Conservation (phyloP, 2,797 vertebrate species). For the Siniperca undulata region DNA sequence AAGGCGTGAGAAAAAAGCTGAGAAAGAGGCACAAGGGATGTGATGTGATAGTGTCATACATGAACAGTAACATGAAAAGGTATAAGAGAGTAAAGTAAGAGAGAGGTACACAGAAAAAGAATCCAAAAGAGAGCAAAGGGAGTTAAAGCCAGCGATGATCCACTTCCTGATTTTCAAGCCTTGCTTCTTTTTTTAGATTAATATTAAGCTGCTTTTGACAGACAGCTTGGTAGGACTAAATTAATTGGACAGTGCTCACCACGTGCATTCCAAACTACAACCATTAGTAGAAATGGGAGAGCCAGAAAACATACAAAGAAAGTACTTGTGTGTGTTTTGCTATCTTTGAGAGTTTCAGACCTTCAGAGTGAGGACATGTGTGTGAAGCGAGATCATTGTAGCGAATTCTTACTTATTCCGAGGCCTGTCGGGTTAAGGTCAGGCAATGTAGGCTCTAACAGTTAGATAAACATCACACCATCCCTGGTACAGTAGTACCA, state of each 20-base stretch:
- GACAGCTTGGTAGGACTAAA: neutral
- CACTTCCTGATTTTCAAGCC: constrained; percentile 9
- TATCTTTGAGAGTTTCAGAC: constrained; percentile 4
- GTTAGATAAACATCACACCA: constrained; percentile 16
- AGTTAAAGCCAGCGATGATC: constrained; percentile 4
- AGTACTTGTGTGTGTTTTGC: neutral
- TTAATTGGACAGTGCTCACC: neutral
- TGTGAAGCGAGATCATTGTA: neutral
- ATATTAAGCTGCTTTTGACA: constrained; percentile 22
- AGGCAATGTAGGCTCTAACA: neutral
- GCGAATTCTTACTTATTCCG: neutral
- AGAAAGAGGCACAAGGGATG: neutral
- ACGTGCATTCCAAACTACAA: neutral
- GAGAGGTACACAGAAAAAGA: neutral
- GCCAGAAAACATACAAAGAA: neutral
- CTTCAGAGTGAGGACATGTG: neutral
- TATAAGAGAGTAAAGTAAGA: neutral
- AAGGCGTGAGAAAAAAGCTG: neutral
- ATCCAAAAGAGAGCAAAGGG: neutral
- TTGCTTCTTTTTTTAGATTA: constrained; percentile 14
- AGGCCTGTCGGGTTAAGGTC: neutral
- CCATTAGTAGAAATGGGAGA: neutral
- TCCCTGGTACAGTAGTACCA: neutral
- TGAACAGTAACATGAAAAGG: constrained; percentile 15
- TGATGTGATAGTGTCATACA: neutral